phyloP scores from a whole-genome alignment of 2,797 vertebrate genomes.

The Stomatorhinus walkeri region DNA sequence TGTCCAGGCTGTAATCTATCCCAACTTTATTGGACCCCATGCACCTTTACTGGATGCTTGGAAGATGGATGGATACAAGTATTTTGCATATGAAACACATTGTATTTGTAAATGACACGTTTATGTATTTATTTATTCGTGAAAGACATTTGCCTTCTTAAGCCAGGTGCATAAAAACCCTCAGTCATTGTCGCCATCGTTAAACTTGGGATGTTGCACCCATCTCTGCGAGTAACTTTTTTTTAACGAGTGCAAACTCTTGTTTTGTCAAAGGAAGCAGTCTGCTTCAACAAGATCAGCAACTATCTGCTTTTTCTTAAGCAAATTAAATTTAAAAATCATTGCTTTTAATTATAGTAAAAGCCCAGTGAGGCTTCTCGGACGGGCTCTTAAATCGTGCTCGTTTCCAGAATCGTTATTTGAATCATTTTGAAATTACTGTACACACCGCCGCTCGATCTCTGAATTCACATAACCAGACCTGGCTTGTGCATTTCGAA shows the following conservation, averaged over 20 bases:
- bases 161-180: not conserved
- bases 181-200: not conserved
- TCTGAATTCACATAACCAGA: not conserved
- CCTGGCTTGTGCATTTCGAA: not conserved
- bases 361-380: conserved; percentile 46
- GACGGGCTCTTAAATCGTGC: conserved; percentile 35
- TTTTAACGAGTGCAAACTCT: not conserved
- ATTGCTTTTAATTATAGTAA: conserved; percentile 60
- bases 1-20: not conserved
- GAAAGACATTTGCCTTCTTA: not conserved
- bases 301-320: conserved; percentile 43
- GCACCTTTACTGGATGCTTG: not conserved
- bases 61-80: not conserved
- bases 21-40: not conserved
- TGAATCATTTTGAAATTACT: conserved; percentile 4
- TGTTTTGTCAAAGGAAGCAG: conserved; percentile 37
- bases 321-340: conserved; percentile 46
- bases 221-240: not conserved
- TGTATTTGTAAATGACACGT: not conserved
- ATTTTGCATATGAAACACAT: not conserved
- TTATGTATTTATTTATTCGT: not conserved
- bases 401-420: not conserved
- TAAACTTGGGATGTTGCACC: not conserved
- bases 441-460: not conserved
- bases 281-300: conserved; percentile 42